Conservation (phyloP, 2,888 invertebrate genomes). For the Actias luna region DNA sequence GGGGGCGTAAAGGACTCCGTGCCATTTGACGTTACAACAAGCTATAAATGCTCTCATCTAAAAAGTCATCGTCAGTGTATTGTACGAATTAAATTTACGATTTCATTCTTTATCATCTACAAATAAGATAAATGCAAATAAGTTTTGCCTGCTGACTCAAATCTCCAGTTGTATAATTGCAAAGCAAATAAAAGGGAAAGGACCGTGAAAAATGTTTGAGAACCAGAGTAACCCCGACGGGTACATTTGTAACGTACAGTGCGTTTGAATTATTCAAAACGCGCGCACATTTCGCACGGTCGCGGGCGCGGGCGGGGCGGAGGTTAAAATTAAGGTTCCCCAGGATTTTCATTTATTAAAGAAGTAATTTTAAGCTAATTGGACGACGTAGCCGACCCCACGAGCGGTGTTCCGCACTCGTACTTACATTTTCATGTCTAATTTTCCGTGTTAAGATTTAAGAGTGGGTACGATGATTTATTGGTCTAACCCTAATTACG, state of each 20-base stretch:
- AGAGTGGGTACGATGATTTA: neutral
- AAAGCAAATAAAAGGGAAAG: neutral
- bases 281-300: constrained; percentile 36
- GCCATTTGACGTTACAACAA: too few species aligned
- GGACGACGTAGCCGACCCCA: constrained; percentile 27
- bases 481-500: neutral
- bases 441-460: constrained; percentile 29
- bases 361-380: constrained; percentile 57
- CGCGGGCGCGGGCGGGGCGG: constrained; percentile 30
- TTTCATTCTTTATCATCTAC: too few species aligned
- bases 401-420: constrained; percentile 9
- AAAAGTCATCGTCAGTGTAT: too few species aligned
- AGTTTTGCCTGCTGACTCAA: neutral
- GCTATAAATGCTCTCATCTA: too few species aligned
- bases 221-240: constrained; percentile 20
- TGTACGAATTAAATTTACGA: too few species aligned
- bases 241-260: constrained; percentile 36
- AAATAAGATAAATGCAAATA: too few species aligned
- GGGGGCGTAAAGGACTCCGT: too few species aligned
- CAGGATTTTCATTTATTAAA: constrained; percentile 56
- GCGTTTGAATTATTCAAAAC: constrained; percentile 47
- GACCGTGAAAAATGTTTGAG: constrained; percentile 31
- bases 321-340: constrained; percentile 50
- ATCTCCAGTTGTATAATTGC: too few species aligned
- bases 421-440: constrained; percentile 31